These are phyloP conservation scores for Rattus norvegicus DNA, from an alignment of 2,113 vertebrate genomes.

Conservation along the genomic window GRCr8 NC_086030.1:45663501-45664000, in stretches of 20 bases:
- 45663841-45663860: background rate
- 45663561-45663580: background rate
- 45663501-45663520: background rate
- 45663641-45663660: background rate
- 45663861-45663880: background rate
- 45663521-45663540: background rate
- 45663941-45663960: background rate
- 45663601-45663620: background rate
- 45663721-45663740: background rate
- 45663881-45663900: background rate
- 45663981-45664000: too few species aligned
- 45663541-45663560: background rate
- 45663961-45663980: too few species aligned
- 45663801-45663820: background rate
- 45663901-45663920: background rate
- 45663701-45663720: background rate
- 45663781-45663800: background rate
- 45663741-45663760: background rate
- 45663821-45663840: background rate
- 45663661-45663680: background rate
- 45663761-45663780: background rate
- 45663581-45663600: background rate
- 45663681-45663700: background rate
- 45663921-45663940: background rate
- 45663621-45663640: slow-evolving; percentile 13